These are phyloP conservation scores for Tyria jacobaeae DNA, from an alignment of 2,888 invertebrate species.

Conservation along the genomic window DNA sequence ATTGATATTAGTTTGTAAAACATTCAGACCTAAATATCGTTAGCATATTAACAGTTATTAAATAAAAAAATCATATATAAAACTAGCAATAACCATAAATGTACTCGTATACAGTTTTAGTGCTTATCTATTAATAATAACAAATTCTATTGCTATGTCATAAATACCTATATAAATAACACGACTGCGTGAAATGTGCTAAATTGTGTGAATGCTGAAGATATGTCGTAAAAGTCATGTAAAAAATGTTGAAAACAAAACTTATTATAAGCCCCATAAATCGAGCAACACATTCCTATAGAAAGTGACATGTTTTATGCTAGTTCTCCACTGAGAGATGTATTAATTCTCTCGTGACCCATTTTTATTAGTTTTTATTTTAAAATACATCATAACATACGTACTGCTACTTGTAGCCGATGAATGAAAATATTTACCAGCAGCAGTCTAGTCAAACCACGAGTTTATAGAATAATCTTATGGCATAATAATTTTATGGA, in stretches of 20 bases:
- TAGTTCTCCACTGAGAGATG: slow-evolving; percentile 3
- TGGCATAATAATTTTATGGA: no score
- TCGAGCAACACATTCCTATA: slow-evolving; percentile 32
- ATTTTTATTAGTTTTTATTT: not conserved
- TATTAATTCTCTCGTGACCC: not conserved
- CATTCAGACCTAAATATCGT: not conserved
- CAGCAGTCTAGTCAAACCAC: no score
- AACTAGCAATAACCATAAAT: slow-evolving; percentile 11
- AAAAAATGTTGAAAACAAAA: slow-evolving; percentile 40
- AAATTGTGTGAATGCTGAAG: slow-evolving; percentile 28
- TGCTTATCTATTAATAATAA: slow-evolving; percentile 15
- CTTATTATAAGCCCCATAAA: slow-evolving; percentile 31
- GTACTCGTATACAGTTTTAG: slow-evolving; percentile 13
- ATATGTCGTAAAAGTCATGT: slow-evolving; percentile 26
- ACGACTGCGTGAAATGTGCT: slow-evolving; percentile 25
- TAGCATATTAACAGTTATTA: not conserved
- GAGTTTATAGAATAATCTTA: no score
- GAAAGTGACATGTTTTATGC: slow-evolving; percentile 40
- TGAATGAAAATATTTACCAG: no score
- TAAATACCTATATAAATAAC: slow-evolving; percentile 35
- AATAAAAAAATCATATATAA: slow-evolving; percentile 5
- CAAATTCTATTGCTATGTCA: slow-evolving; percentile 6
- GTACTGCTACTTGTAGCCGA: no score
- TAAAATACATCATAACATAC: no score
- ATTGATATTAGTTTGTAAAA: not conserved